A percentile compares a stretch with the other conserved stretches of the same genome.
phyloP scores from a whole-genome alignment of 2,797 vertebrate species.

The Clarias fuscus region DNA sequence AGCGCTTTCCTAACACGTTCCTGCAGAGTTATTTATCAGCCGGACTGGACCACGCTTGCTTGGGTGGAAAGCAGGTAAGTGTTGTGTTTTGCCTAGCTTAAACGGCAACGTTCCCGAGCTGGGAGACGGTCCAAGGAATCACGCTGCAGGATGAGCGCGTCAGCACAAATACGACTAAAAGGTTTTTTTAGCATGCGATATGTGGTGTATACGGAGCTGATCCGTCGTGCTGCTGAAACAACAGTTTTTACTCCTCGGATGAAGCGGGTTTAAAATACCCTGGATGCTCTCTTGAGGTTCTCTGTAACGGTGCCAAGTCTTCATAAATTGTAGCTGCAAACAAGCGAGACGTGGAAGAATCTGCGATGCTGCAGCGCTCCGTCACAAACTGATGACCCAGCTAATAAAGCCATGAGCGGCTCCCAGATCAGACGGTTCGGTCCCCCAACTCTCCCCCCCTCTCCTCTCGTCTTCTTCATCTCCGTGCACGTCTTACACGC shows the following conservation, averaged over 20 bases:
- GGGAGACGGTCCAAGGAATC: conserved; percentile 25
- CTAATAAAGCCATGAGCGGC: conserved; percentile 42
- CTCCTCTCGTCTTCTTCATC: too few species aligned
- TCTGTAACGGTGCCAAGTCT: background rate
- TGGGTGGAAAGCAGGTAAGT: conserved; percentile 13
- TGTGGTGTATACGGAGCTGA: background rate
- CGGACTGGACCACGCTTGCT: conserved; percentile 3
- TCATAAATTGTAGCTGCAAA: conserved; percentile 28
- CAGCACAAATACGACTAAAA: conserved; percentile 29
- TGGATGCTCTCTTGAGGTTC: background rate
- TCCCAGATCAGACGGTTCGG: background rate
- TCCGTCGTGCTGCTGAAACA: background rate
- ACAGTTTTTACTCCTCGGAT: background rate
- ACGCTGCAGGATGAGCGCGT: background rate
- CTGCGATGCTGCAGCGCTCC: conserved; percentile 22
- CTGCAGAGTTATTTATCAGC: conserved; percentile 37
- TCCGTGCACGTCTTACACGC: background rate
- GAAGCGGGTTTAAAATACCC: background rate
- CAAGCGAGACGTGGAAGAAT: conserved; percentile 4
- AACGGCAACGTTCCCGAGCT: background rate
- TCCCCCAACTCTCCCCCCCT: too few species aligned
- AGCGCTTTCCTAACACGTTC: conserved; percentile 47
- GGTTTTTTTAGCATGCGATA: conserved; percentile 11
- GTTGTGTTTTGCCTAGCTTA: conserved; percentile 4
- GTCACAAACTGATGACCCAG: conserved; percentile 50